Percentiles rank a stretch among this genome's conserved stretches.
Conservation (phyloP, 2,888 invertebrate genomes). For the Conomelus anceps region DNA sequence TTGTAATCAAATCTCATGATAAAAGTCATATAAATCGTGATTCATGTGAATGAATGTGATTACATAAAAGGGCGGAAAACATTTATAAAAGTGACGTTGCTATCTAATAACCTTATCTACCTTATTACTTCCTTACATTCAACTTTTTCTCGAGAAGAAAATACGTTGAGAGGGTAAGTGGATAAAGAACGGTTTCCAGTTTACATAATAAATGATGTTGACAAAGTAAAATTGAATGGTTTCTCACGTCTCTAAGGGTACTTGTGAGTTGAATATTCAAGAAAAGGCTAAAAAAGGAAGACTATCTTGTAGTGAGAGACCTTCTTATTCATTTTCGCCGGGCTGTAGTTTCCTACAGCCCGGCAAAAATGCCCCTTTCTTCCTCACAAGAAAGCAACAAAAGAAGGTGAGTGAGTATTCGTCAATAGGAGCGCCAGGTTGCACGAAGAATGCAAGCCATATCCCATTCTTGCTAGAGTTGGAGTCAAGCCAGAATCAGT, state of each 20-base stretch:
- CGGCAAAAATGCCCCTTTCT: not conserved
- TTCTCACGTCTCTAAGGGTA: not conserved
- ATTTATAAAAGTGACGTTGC: too few relatives aligned
- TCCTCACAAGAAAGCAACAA: not conserved
- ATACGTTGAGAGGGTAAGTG: not conserved
- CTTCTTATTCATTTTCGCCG: not conserved
- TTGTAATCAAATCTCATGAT: too few relatives aligned
- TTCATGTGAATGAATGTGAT: too few relatives aligned
- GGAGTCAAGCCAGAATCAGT: not conserved
- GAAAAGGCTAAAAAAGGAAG: not conserved
- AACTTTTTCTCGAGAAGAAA: not conserved
- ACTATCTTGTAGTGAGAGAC: too few relatives aligned
- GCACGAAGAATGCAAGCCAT: not conserved
- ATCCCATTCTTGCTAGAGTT: not conserved
- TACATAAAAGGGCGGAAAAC: too few relatives aligned
- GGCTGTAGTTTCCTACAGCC: too few relatives aligned
- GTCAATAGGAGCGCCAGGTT: not conserved
- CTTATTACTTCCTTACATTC: not conserved
- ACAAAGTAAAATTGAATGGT: not conserved
- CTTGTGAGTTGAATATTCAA: not conserved
- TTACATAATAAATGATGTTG: not conserved
- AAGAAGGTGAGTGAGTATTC: not conserved
- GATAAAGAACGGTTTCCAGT: not conserved
- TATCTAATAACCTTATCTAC: too few relatives aligned
- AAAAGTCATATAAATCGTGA: too few relatives aligned